Evolutionary conservation across 2,113 vertebrate species (phyloP).

Genomic region (Heteronetta atricapilla): DNA sequence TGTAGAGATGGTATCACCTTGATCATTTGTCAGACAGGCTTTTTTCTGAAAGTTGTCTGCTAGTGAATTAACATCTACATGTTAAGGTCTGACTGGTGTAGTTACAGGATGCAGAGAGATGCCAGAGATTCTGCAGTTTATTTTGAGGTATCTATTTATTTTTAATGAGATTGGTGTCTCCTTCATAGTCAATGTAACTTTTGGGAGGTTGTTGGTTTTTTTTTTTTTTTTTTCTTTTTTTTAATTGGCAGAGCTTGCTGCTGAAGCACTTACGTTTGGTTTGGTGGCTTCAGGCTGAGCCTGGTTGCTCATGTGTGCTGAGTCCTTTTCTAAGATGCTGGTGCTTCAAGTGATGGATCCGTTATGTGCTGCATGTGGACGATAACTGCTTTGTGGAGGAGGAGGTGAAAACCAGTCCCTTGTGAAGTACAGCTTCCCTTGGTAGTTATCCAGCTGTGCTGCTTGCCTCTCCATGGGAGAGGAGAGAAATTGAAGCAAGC

Average conservation of each 20-base stretch:
- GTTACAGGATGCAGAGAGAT: neutral
- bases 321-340: neutral
- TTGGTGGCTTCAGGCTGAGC: neutral
- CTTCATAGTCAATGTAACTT: neutral
- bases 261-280: neutral
- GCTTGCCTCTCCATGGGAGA: neutral
- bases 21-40: neutral
- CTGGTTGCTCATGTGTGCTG: neutral
- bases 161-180: neutral
- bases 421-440: neutral
- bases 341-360: neutral
- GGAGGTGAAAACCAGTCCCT: neutral
- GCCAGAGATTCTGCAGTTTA: neutral
- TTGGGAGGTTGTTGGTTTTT: neutral
- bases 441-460: neutral
- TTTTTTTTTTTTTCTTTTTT: neutral
- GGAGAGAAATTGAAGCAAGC: neutral
- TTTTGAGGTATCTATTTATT: neutral
- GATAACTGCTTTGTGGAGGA: neutral
- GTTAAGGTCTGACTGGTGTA: neutral
- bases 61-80: neutral
- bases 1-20: neutral
- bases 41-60: neutral
- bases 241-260: neutral
- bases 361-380: fast-evolving